Evolutionary conservation across 2,113 vertebrate species (phyloP), one percentile per base, ranked within the genome.

Genomic region (Falcunculus frontatus): DNA sequence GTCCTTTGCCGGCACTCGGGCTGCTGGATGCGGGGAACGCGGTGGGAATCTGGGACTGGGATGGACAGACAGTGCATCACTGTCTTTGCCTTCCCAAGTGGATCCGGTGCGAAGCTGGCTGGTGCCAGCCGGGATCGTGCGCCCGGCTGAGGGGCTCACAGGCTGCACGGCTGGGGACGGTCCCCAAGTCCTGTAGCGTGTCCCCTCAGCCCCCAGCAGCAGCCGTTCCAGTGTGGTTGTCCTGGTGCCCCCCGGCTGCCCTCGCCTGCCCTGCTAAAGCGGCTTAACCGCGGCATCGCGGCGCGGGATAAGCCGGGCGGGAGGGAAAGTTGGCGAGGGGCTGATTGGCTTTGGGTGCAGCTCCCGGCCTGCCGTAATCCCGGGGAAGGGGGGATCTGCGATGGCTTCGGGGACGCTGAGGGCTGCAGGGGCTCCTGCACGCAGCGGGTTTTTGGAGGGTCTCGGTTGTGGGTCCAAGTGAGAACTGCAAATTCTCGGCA

Each of bases 301-400:
- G 86, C 16, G 62, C 35, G 12, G 89, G 87, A 92, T 97, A 96
- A 97, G 88, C 94, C 10, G 10, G 53, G 69, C 72, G 29, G 96
- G 95, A 97, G 94, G 96, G 93, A 97, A 96, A 97, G 95, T 96
- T 94, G 96, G 80, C 33, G 10, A 91, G 75, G 63, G 94, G 42
- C 89, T 96, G 90, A 96, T 94, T 91, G 33, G 94, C 95, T 95
- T 94, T 62, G 9, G 17, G 83, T 20, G 62, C 84, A 56, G 72
- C 44, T 81, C 95, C 42, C 6, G 3, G 67, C 83, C 89, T 8
- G 10, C 86, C 4, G 3, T 97, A 95, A 97, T 93, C 94, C 65
- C 5, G 11, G 32, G 9, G 6, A 13, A 32, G 12, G 46, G 12
- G 69, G 5, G 62, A 15, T 17, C 35, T 25, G 64, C 11, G 3